These are phyloP conservation scores for Malurus melanocephalus DNA, from an alignment of 2,113 vertebrate genomes.

Conservation along the genomic window DNA sequence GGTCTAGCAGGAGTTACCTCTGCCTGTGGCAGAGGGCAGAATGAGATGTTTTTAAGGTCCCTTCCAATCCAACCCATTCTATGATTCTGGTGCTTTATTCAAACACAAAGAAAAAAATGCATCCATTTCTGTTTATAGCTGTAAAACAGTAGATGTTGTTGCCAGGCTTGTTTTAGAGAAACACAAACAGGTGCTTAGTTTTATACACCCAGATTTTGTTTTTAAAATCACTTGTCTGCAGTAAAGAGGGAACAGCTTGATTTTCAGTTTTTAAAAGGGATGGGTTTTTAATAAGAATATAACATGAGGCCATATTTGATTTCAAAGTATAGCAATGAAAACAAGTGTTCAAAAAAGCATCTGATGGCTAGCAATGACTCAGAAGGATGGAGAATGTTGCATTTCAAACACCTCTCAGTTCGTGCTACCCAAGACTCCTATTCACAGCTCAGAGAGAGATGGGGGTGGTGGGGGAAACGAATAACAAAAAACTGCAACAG, in stretches of 20 bases:
- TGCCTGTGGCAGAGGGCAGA: neutral
- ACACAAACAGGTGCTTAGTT: neutral
- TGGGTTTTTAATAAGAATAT: neutral
- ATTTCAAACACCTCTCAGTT: conserved; percentile 27
- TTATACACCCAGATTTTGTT: neutral
- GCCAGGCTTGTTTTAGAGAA: neutral
- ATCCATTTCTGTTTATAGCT: neutral
- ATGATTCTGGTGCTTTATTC: neutral
- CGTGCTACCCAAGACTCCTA: conserved; percentile 10
- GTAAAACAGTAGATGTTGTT: neutral
- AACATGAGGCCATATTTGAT: neutral
- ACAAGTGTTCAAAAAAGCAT: conserved; percentile 20
- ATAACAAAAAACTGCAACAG: conserved; percentile 19
- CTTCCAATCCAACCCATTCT: neutral
- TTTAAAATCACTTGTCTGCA: neutral
- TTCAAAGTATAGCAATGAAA: conserved; percentile 1
- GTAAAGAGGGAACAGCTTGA: neutral
- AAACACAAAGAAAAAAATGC: neutral
- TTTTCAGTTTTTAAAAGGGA: neutral
- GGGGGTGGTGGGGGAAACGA: conserved; percentile 33
- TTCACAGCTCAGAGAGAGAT: conserved; percentile 25
- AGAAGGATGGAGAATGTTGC: conserved; percentile 15
- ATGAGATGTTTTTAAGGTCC: neutral
- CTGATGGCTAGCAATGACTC: conserved; percentile 11
- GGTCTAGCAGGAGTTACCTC: neutral